phyloP scores from a whole-genome alignment of 2,888 invertebrate genomes.

The Pseudanteris insignis region DNA sequence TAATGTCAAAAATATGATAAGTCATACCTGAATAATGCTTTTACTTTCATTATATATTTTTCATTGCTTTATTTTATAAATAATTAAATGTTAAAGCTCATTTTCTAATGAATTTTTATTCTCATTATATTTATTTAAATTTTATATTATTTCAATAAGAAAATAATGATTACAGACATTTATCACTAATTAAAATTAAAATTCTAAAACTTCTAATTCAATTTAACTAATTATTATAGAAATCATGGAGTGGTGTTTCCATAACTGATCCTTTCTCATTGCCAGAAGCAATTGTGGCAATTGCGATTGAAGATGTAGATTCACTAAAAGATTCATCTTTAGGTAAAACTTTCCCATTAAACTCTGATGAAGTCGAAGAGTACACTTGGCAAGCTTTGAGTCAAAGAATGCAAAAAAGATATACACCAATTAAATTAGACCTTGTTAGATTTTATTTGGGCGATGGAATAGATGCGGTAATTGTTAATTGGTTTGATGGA shows the following conservation, averaged over 20 bases:
- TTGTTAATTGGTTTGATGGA: too few species aligned
- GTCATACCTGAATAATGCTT: too few species aligned
- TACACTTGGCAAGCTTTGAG: slow-evolving; percentile 71
- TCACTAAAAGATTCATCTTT: slow-evolving; percentile 52
- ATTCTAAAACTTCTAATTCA: too few species aligned
- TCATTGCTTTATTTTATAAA: too few species aligned
- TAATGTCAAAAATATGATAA: too few species aligned
- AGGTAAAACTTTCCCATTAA: slow-evolving; percentile 69
- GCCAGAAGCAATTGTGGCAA: slow-evolving; percentile 76
- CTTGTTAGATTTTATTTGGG: slow-evolving; percentile 74
- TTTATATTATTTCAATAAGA: too few species aligned
- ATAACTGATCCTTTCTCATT: slow-evolving; percentile 77
- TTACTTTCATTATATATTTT: too few species aligned
- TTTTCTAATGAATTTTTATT: too few species aligned
- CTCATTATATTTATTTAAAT: too few species aligned
- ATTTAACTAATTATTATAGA: slow-evolving; percentile 57
- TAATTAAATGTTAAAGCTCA: too few species aligned
- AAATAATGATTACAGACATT: too few species aligned
- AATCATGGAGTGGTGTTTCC: slow-evolving; percentile 76
- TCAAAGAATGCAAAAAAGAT: slow-evolving; percentile 71
- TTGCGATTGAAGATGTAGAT: slow-evolving; percentile 76
- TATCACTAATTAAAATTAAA: too few species aligned
- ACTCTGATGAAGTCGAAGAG: slow-evolving; percentile 73
- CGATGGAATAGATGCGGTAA: slow-evolving; percentile 73
- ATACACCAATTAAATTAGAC: slow-evolving; percentile 69